Percentiles rank a stretch among this genome's conserved stretches.
Conservation (phyloP, 2,113 vertebrate genomes). For the Pavo muticus region DNA sequence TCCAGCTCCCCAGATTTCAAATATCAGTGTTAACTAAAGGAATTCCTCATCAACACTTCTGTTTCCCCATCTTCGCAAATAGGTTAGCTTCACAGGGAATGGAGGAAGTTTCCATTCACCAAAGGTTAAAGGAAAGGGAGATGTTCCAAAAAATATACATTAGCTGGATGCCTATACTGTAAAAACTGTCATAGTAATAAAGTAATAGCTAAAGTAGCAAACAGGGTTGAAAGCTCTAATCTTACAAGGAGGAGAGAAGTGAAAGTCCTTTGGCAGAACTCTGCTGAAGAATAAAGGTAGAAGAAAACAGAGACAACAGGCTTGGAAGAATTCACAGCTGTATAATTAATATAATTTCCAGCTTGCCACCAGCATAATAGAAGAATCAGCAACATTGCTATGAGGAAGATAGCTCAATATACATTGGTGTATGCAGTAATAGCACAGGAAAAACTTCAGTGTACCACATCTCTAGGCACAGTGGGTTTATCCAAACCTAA, state of each 20-base stretch:
- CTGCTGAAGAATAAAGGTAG: not conserved
- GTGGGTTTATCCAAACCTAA: not conserved
- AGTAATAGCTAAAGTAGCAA: not conserved
- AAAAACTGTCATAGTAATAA: not conserved
- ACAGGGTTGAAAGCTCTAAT: not conserved
- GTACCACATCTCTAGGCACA: not conserved
- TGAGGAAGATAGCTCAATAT: not conserved
- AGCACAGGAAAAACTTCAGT: not conserved
- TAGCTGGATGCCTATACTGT: not conserved
- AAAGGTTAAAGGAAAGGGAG: not conserved
- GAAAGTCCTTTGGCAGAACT: not conserved
- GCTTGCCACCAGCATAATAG: not conserved
- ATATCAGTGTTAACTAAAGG: not conserved
- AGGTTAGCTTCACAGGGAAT: not conserved
- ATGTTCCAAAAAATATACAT: not conserved
- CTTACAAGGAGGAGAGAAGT: not conserved
- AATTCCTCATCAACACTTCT: not conserved
- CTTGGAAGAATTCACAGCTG: not conserved
- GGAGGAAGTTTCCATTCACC: not conserved
- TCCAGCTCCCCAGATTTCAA: not conserved
- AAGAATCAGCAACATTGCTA: not conserved
- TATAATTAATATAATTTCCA: not conserved
- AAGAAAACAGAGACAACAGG: not conserved
- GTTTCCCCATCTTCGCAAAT: not conserved
- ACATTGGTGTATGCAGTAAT: not conserved